Evolutionary conservation across 2,113 vertebrate genomes (phyloP).

Genomic region (Vombatus ursinus): DNA sequence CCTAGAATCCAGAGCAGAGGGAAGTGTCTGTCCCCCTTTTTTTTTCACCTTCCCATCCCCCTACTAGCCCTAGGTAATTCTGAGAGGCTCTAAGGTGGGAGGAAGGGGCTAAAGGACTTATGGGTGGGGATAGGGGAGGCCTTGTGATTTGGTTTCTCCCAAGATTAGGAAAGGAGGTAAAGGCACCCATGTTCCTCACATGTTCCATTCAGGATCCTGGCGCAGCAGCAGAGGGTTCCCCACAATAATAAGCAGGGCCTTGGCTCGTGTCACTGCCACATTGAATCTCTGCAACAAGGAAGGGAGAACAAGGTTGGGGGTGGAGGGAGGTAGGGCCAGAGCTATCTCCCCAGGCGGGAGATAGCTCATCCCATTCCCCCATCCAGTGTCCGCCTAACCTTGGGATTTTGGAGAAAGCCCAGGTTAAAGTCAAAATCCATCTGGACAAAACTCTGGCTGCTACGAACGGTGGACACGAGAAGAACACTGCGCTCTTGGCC

Average conservation of each 20-base stretch:
- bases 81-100: background rate
- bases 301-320: background rate
- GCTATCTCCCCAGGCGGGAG: accelerated
- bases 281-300: slow-evolving; percentile 90
- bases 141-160: background rate
- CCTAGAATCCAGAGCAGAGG: background rate
- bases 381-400: slow-evolving; percentile 82
- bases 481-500: slow-evolving; percentile 94
- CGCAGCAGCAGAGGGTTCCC: slow-evolving; percentile 91
- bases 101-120: background rate
- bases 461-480: slow-evolving; percentile 94
- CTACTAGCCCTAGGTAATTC: background rate
- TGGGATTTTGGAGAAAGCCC: slow-evolving; percentile 95
- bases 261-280: slow-evolving; percentile 95
- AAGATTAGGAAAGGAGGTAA: background rate
- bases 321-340: background rate
- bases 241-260: slow-evolving; percentile 93
- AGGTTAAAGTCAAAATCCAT: slow-evolving; percentile 88
- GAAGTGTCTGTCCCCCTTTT: too few relatives aligned
- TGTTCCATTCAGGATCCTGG: slow-evolving; percentile 87
- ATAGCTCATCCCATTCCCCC: background rate
- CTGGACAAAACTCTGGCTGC: slow-evolving; percentile 81
- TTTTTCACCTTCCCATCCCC: background rate
- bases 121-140: background rate
- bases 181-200: slow-evolving; percentile 78